phyloP scores from a whole-genome alignment of 1,140 invertebrate genomes.

The Hylaeus volcanicus region DNA sequence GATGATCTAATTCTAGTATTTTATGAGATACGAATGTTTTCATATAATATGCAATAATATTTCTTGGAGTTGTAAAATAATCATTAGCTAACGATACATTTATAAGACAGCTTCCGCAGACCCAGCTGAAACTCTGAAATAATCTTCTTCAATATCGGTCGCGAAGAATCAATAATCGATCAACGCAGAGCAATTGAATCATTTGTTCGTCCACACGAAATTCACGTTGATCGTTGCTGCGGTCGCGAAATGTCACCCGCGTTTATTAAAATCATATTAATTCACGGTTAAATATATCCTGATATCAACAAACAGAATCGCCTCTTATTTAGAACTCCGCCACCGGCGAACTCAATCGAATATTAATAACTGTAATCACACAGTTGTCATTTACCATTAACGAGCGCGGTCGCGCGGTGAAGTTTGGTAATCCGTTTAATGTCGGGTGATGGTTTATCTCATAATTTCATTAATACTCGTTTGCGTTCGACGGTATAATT shows the following conservation, averaged over 20 bases:
- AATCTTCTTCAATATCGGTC: not conserved
- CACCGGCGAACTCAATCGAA: conserved; percentile 25
- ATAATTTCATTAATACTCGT: conserved; percentile 36
- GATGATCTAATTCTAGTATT: too few species aligned
- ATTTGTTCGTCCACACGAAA: not conserved
- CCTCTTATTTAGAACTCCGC: conserved; percentile 25
- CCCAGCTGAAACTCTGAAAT: not conserved
- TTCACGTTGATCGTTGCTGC: not conserved
- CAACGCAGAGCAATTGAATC: not conserved
- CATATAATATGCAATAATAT: too few species aligned
- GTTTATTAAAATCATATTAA: conserved; percentile 40
- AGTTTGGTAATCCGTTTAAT: conserved; percentile 42
- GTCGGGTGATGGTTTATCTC: conserved; percentile 32
- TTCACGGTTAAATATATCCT: conserved; percentile 21
- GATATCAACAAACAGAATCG: conserved; percentile 21
- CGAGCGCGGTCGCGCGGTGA: conserved; percentile 2
- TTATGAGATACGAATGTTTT: too few species aligned
- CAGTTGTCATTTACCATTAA: conserved; percentile 43
- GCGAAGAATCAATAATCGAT: not conserved
- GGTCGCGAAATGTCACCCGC: conserved; percentile 10
- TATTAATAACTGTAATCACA: conserved; percentile 46
- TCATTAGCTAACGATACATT: too few species aligned
- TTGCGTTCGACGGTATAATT: not conserved
- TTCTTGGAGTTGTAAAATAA: too few species aligned
- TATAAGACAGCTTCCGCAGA: not conserved